phyloP scores from a whole-genome alignment of 2,888 invertebrate genomes.

The Scaptomyza flava region DNA sequence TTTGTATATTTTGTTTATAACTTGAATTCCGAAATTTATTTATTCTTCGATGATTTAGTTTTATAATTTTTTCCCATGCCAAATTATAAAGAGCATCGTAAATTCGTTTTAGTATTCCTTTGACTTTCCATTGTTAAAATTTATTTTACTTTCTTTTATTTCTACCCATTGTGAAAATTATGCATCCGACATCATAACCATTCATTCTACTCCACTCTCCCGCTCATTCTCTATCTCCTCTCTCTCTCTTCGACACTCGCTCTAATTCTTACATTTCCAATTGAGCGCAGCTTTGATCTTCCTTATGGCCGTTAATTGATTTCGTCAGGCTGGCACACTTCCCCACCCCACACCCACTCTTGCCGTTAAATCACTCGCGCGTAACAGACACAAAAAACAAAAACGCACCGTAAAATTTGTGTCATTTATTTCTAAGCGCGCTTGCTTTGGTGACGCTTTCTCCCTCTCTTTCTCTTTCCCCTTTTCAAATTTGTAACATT shows the following conservation, averaged over 20 bases:
- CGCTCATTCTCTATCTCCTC: background rate
- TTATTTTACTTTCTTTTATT: slow-evolving; percentile 23
- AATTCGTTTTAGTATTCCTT: background rate
- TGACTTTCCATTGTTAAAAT: slow-evolving; percentile 33
- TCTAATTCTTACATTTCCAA: slow-evolving; percentile 41
- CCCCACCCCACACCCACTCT: background rate
- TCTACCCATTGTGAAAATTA: slow-evolving; percentile 47
- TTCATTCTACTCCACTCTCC: slow-evolving; percentile 14
- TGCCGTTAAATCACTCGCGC: slow-evolving; percentile 25
- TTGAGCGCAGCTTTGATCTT: slow-evolving; percentile 59
- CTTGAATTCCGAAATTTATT: too few species aligned
- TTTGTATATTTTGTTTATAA: too few species aligned
- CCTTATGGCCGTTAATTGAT: slow-evolving; percentile 55
- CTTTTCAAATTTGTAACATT: slow-evolving; percentile 27
- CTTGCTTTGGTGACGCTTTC: slow-evolving; percentile 23
- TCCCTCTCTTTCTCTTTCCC: slow-evolving; percentile 3
- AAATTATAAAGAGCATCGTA: slow-evolving; percentile 9
- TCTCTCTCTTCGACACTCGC: background rate
- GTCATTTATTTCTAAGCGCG: slow-evolving; percentile 22
- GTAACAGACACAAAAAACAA: slow-evolving; percentile 36
- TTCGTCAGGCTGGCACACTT: slow-evolving; percentile 41
- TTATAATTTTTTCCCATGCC: too few species aligned
- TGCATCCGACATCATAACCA: slow-evolving; percentile 50
- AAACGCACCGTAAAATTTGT: slow-evolving; percentile 28
- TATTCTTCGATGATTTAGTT: too few species aligned